A percentile compares a stretch with the other conserved stretches of the same genome.
phyloP scores from a whole-genome alignment of 2,888 invertebrate genomes.

The Trileptium ribeirensis region DNA sequence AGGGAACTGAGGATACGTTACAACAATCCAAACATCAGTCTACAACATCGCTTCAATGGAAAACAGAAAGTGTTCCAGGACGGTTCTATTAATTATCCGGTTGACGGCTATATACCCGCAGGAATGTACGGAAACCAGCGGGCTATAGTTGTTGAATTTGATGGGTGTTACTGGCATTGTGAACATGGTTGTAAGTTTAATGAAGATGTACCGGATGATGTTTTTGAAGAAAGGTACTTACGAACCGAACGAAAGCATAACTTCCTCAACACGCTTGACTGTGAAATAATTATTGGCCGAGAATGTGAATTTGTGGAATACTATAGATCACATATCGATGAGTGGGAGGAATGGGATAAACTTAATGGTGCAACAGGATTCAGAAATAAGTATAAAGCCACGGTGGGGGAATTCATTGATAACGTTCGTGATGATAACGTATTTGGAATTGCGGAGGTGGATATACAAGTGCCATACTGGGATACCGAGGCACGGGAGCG shows the following conservation, averaged over 20 bases:
- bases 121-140: not conserved
- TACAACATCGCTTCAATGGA: conserved; percentile 11
- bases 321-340: too few species aligned
- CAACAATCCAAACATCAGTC: not conserved
- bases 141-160: not conserved
- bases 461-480: not conserved
- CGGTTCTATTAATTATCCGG: not conserved
- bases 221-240: not conserved
- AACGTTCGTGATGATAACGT: too few species aligned
- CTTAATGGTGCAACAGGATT: too few species aligned
- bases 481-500: not conserved
- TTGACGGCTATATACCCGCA: conserved; percentile 3
- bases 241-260: not conserved
- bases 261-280: not conserved
- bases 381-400: too few species aligned
- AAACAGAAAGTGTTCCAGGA: not conserved
- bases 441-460: too few species aligned
- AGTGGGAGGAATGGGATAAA: too few species aligned
- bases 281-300: not conserved
- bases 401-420: too few species aligned
- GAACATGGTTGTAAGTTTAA: not conserved
- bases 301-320: too few species aligned
- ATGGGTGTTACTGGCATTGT: conserved; percentile 12
- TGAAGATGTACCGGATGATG: not conserved
- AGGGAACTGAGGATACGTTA: not conserved